These are phyloP conservation scores for Ophion costatus DNA, from an alignment of 2,888 invertebrate species.

Conservation along the genomic window DNA sequence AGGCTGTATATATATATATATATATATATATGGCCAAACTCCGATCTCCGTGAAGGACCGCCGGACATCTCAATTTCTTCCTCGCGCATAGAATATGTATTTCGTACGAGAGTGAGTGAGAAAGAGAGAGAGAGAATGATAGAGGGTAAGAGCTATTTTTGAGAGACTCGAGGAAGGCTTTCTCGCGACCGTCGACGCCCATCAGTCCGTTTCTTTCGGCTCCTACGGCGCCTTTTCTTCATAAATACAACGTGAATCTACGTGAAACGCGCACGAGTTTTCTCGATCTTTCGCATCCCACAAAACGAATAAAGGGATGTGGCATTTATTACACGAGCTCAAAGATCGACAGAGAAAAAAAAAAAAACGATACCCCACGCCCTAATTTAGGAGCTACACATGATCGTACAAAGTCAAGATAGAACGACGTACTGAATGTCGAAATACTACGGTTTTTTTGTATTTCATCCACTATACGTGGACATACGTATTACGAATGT, in stretches of 20 bases:
- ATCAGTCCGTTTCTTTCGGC: conserved; percentile 53
- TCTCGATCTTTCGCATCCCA: conserved; percentile 38
- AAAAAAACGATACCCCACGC: conserved; percentile 51
- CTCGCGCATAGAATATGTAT: conserved; percentile 42
- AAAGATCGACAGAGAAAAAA: conserved; percentile 3
- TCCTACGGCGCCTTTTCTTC: conserved; percentile 31
- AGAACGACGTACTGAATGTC: background rate
- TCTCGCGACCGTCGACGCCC: conserved; percentile 63
- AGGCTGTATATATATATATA: conserved; percentile 27
- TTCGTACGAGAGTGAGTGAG: conserved; percentile 30
- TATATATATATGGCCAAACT: conserved; percentile 37
- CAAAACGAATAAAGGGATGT: conserved; percentile 28
- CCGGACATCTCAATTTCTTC: conserved; percentile 65
- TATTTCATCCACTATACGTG: conserved; percentile 1
- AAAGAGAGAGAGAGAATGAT: conserved; percentile 41
- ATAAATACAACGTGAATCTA: conserved; percentile 60
- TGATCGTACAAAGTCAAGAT: background rate
- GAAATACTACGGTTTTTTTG: conserved; percentile 40
- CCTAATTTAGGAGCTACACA: conserved; percentile 53
- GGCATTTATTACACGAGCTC: conserved; percentile 41
- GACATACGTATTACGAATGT: background rate
- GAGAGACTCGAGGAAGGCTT: conserved; percentile 50
- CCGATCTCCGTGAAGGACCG: conserved; percentile 37
- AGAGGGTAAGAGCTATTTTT: conserved; percentile 45
- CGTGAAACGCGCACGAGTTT: conserved; percentile 50